Percentiles rank a stretch among this genome's conserved stretches.
Evolutionary conservation across 1,140 invertebrate genomes (phyloP).

Genomic region (Sitodiplosis mosellana): DNA sequence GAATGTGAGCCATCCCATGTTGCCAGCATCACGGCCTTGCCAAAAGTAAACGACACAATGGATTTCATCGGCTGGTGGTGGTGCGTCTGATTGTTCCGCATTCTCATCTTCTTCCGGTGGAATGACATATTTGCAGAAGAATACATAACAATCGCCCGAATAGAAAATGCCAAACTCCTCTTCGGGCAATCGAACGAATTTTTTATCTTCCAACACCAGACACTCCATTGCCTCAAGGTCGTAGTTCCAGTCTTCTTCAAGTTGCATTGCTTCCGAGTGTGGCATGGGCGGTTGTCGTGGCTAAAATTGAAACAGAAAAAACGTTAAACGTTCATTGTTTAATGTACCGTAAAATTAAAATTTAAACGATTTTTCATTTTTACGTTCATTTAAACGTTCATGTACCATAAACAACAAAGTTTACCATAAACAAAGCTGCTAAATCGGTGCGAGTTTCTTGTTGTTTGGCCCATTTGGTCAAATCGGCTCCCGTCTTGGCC

Average conservation of each 20-base stretch:
- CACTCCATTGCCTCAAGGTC: slow-evolving; percentile 93
- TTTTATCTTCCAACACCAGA: slow-evolving; percentile 94
- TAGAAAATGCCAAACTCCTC: slow-evolving; percentile 89
- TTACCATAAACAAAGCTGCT: slow-evolving; percentile 86
- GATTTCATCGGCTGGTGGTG: slow-evolving; percentile 66
- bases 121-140: slow-evolving; percentile 90
- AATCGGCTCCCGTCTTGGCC: slow-evolving; percentile 84
- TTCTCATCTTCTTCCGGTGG: slow-evolving; percentile 33
- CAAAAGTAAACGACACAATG: slow-evolving; percentile 98
- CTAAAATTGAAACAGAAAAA: slow-evolving; percentile 24
- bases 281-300: slow-evolving; percentile 81
- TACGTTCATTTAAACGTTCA: no score
- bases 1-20: slow-evolving; percentile 99
- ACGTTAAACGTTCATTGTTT: no score
- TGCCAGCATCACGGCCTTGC: slow-evolving; percentile 92
- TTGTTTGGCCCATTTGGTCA: slow-evolving; percentile 79
- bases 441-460: slow-evolving; percentile 83
- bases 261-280: slow-evolving; percentile 65
- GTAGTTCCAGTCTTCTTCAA: slow-evolving; percentile 91
- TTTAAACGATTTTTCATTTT: neutral
- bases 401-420: no score
- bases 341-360: no score
- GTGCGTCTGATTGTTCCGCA: slow-evolving; percentile 25
- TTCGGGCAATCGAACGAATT: slow-evolving; percentile 89
- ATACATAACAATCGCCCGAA: slow-evolving; percentile 93